A percentile compares a stretch with the other conserved stretches of the same genome.
phyloP scores from a whole-genome alignment of 2,797 vertebrate genomes.

The Scolopax rusticola region DNA sequence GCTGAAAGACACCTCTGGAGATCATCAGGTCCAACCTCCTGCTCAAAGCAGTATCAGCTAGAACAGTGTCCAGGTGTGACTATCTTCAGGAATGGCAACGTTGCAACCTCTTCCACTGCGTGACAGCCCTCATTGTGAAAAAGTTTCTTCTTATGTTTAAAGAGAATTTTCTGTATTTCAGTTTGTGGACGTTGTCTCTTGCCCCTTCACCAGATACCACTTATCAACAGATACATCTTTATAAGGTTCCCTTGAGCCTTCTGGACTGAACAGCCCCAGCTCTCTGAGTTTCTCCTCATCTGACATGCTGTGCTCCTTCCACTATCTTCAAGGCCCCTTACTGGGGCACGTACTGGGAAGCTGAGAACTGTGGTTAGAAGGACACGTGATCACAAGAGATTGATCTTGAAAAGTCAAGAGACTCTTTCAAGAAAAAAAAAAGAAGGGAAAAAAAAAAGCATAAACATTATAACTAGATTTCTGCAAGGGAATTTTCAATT shows the following conservation, averaged over 20 bases:
- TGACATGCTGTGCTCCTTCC: background rate
- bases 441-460: rapidly evolving
- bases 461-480: background rate
- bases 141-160: background rate
- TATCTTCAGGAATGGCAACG: rapidly evolving
- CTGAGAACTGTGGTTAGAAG: background rate
- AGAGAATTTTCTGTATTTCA: background rate
- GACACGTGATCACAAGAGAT: background rate
- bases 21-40: background rate
- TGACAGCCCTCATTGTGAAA: background rate
- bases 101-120: background rate
- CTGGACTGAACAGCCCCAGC: background rate
- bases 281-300: background rate
- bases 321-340: background rate
- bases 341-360: background rate
- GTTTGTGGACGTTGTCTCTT: background rate
- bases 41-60: background rate
- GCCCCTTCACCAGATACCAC: background rate
- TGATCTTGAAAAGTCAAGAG: background rate
- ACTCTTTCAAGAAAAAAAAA: background rate
- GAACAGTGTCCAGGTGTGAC: background rate
- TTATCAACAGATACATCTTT: background rate
- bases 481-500: background rate
- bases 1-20: background rate
- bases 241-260: background rate